Conservation (phyloP, 2,888 invertebrate genomes). For the Melieria crassipennis region DNA sequence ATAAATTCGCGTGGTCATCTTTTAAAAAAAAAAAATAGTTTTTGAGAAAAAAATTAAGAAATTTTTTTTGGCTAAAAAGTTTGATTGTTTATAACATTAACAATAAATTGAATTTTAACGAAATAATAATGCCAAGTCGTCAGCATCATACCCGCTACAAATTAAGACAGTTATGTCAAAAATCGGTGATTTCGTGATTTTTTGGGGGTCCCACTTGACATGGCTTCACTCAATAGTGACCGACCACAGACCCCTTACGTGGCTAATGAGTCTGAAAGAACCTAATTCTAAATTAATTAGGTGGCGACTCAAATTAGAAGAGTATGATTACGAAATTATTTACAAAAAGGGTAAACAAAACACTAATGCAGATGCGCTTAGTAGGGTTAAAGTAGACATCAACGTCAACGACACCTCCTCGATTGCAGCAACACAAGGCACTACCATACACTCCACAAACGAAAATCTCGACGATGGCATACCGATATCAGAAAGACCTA, state of each 20-base stretch:
- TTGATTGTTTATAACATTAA: too few species aligned
- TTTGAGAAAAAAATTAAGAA: too few species aligned
- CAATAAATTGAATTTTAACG: too few species aligned
- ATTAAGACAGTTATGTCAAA: too few species aligned
- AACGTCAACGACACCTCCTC: not conserved
- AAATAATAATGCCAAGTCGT: too few species aligned
- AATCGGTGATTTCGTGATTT: too few species aligned
- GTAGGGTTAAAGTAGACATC: not conserved
- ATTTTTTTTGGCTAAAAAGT: too few species aligned
- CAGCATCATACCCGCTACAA: too few species aligned
- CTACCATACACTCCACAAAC: not conserved
- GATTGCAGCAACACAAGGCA: not conserved
- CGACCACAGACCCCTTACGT: conserved; percentile 1
- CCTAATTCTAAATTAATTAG: conserved; percentile 11
- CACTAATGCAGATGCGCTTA: not conserved
- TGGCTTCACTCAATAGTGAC: too few species aligned
- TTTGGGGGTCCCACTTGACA: too few species aligned
- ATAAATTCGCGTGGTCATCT: too few species aligned
- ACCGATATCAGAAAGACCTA: not conserved
- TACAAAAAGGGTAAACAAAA: conserved; percentile 1
- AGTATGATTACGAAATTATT: conserved; percentile 1
- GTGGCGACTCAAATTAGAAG: not conserved
- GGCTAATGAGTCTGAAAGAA: conserved; percentile 2
- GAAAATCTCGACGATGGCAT: not conserved
- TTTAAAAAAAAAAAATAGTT: too few species aligned